Conservation (phyloP, 2,113 vertebrate genomes). For the Peromyscus polionotus region DNA sequence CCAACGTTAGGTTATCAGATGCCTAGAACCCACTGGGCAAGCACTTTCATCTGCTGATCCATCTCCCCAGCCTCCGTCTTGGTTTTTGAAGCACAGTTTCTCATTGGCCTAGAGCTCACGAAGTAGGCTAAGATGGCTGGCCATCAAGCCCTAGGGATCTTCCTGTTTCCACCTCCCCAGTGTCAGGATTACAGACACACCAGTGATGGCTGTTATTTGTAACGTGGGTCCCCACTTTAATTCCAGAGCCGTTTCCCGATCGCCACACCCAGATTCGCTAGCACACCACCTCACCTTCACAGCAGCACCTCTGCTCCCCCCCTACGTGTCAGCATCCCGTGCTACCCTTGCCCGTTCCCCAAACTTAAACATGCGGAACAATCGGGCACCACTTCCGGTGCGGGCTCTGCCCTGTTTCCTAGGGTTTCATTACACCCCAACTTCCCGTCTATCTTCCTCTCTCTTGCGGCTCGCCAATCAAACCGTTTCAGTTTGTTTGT, state of each 20-base stretch:
- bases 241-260: neutral
- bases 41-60: neutral
- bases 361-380: neutral
- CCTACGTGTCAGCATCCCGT: neutral
- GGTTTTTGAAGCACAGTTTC: neutral
- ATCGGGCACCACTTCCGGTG: no score
- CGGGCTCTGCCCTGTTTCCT: neutral
- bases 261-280: rapidly evolving
- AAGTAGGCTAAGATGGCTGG: neutral
- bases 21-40: no score
- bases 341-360: neutral
- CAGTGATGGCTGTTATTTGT: neutral
- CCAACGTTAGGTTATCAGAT: neutral
- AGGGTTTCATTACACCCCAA: no score
- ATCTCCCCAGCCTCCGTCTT: neutral
- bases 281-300: neutral
- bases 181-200: neutral
- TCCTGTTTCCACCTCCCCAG: neutral
- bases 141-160: neutral
- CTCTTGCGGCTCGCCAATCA: neutral
- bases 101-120: neutral
- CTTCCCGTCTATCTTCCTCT: neutral
- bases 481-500: neutral
- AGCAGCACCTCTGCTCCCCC: neutral
- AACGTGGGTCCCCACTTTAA: neutral